These are phyloP conservation scores for Thalassoma bifasciatum DNA, from an alignment of 2,113 vertebrate species.

Conservation along the genomic window DNA sequence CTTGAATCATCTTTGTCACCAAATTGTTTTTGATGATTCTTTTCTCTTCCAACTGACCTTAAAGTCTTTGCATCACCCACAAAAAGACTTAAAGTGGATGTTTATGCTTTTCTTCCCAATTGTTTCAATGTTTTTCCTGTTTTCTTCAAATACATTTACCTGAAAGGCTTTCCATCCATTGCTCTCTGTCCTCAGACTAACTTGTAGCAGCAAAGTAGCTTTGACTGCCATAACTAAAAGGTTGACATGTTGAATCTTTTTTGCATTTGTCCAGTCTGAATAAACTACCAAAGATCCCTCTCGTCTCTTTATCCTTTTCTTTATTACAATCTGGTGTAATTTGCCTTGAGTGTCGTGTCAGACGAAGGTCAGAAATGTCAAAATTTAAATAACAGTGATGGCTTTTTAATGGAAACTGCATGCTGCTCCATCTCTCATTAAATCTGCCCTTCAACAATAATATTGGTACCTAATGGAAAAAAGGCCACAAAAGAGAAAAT, in stretches of 20 bases:
- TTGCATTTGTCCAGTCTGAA: background rate
- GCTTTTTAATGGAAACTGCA: slow-evolving; percentile 47
- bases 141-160: too few species aligned
- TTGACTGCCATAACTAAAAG: slow-evolving; percentile 3
- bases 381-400: slow-evolving; percentile 47
- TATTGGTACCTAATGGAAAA: slow-evolving; percentile 33
- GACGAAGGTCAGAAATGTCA: slow-evolving; percentile 48
- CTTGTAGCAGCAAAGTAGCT: too few species aligned
- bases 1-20: slow-evolving; percentile 19
- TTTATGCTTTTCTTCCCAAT: too few species aligned
- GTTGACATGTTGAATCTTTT: background rate
- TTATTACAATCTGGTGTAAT: slow-evolving; percentile 19
- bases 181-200: too few species aligned
- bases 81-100: too few species aligned
- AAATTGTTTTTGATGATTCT: slow-evolving; percentile 15
- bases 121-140: too few species aligned
- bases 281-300: background rate
- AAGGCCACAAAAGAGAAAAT: slow-evolving; percentile 12
- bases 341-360: slow-evolving; percentile 18
- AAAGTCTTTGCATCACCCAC: too few species aligned
- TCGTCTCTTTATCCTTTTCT: background rate
- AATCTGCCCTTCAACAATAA: slow-evolving; percentile 54
- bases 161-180: too few species aligned
- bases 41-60: background rate
- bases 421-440: slow-evolving; percentile 38